phyloP scores from a whole-genome alignment of 2,888 invertebrate species.

The Acleris emargana region DNA sequence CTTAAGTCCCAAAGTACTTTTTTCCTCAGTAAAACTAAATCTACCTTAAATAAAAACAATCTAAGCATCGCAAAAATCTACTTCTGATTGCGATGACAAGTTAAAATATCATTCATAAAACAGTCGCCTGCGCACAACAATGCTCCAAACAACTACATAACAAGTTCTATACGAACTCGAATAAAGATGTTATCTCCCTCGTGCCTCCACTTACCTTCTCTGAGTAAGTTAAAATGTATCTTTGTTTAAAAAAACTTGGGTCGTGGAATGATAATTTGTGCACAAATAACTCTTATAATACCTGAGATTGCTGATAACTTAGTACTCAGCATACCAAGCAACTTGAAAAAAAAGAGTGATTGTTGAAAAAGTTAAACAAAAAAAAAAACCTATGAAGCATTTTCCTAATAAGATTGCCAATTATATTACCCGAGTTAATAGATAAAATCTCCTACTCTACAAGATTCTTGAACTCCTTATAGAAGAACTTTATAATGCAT shows the following conservation, averaged over 20 bases:
- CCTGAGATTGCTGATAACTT: no score
- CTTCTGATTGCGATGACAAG: background rate
- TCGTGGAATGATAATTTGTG: background rate
- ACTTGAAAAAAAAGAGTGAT: background rate
- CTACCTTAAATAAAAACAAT: no score
- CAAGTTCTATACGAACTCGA: constrained; percentile 32
- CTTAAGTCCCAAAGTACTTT: no score
- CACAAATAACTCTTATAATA: no score
- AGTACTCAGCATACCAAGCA: no score
- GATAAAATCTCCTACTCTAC: constrained; percentile 52
- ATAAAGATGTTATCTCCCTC: constrained; percentile 32
- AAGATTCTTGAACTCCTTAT: constrained; percentile 52
- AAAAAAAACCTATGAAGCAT: background rate
- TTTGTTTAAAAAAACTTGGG: background rate
- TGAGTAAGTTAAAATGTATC: constrained; percentile 13
- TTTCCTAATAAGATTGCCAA: constrained; percentile 2
- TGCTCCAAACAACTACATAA: constrained; percentile 23
- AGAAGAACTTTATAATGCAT: constrained; percentile 67
- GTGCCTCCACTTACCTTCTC: constrained; percentile 31
- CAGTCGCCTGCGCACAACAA: constrained; percentile 9
- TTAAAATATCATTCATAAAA: constrained; percentile 4
- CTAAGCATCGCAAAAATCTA: no score
- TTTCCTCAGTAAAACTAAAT: no score
- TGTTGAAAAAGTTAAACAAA: background rate
- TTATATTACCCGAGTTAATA: constrained; percentile 38